Base-by-base conservation (phyloP, 1,140 invertebrate genomes). In the Phortica variegata region DNA sequence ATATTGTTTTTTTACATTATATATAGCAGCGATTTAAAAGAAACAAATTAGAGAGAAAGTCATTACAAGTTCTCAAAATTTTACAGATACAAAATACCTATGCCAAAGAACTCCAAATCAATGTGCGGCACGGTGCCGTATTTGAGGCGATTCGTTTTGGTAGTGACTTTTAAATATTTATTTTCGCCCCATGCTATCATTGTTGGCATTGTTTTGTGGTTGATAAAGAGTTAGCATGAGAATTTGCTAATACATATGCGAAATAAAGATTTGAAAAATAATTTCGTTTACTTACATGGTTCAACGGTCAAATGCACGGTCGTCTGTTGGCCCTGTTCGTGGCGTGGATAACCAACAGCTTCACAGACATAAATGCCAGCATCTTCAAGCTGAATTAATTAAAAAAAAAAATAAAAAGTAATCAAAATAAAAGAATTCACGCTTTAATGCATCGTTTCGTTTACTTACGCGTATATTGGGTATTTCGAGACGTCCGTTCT, bases 351-450 rank as follows among this genome's bases (percentile, higher is more conserved):
- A 15, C 82, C 83, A 15, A 84, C 72, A 3, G 91, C 90, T 76
- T 90, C 85, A 75, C 92, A 95, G 39, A 90, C 81, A 73, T 95
- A 95, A 1, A 81, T 81, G 26, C 92, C 91, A 19, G 81, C 78
- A 53, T 95, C 86, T 23, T 86, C 81, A 0, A 87, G 47, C 82
- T 87, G 52, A 13, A 1, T 6, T 12, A 13, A 3, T 16, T 6
- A 21, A 0, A 4, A 19, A 60, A 60, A 33, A 33, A 54, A 58
- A 18, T 40, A 21, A 40, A 46, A 32, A 48, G 48, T 13, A 3
- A 8, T 19, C 19, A 15, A 12, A 18, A 9, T n/a, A 7, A 31
- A 13, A 17, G 13, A 1, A 17, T 6, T 15, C 29, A 31, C 12
- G 29, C 29, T 31, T n/a, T 31, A 31, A 12, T 12, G 12, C 12